Evolutionary conservation across 2,888 invertebrate genomes (phyloP).

Genomic region (Mesorhabditis spiculigera): DNA sequence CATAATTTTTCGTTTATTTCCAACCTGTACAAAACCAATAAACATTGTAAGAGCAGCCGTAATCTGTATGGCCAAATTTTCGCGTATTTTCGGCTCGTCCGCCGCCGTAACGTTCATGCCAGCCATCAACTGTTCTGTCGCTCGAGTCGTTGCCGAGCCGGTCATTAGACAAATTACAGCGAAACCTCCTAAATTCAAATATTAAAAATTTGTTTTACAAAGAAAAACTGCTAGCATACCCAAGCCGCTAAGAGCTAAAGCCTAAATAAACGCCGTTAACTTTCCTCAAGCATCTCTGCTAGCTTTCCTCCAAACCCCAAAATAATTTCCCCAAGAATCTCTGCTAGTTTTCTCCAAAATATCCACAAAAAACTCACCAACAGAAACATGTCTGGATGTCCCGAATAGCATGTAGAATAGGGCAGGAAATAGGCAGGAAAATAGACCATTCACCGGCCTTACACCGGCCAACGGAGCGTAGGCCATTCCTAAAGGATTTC

Average conservation of each 20-base stretch:
- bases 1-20: too few species aligned
- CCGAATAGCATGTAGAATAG: constrained; percentile 20
- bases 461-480: constrained; percentile 14
- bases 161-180: constrained; percentile 36
- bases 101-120: background rate
- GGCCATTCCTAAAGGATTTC: constrained; percentile 11
- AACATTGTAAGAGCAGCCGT: too few species aligned
- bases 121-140: background rate
- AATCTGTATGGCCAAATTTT: too few species aligned
- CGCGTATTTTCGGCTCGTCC: too few species aligned
- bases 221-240: background rate
- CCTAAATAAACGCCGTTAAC: too few species aligned
- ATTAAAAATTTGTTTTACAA: background rate
- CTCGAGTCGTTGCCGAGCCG: constrained; percentile 66
- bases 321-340: too few species aligned
- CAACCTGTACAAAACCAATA: too few species aligned
- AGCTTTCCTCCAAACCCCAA: too few species aligned
- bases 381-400: constrained; percentile 13
- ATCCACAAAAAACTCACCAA: constrained; percentile 8
- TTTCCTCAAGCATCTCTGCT: too few species aligned
- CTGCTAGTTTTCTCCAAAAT: too few species aligned
- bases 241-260: too few species aligned
- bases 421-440: constrained; percentile 15
- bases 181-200: constrained; percentile 30
- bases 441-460: constrained; percentile 15